Evolutionary conservation across 2,888 invertebrate species (phyloP), one percentile per base, ranked within the genome.

Genomic region (Acanthococcus lagerstroemiae): DNA sequence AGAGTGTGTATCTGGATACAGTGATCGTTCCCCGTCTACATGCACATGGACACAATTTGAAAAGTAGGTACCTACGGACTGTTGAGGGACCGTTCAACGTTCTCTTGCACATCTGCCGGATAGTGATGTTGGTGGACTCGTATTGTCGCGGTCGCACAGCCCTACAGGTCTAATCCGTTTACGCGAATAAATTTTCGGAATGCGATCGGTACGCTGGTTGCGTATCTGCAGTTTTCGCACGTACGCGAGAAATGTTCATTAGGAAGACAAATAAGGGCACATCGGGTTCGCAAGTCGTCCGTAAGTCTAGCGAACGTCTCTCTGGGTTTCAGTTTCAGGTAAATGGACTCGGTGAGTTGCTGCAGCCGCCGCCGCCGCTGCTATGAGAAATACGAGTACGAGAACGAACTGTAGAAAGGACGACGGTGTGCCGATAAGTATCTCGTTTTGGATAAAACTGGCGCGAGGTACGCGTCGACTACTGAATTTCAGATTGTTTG

Each of bases 231-330:
- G 27, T 48, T 46, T 24, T n/a, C 12, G 45, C 60, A 60, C 60
- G 60, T 60, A 60, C 19, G 1, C 4, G 6, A 60, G 48, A 60
- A 60, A 46, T 48, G 60, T 60, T 60, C 45, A 60, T 60, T 60
- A 60, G 48, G 48, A 60, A 60, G 60, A 60, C 60, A 60, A 60
- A 60, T 60, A 60, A 60, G 60, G 60, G 60, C 60, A 60, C 60
- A 60, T 60, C 60, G 19, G 27, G 60, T 60, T 26, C 60, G 48
- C 45, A 25, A 45, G 60, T 60, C 60, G 60, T 60, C 60, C 48
- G 45, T 60, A 60, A 60, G 60, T 60, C 60, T 60, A 60, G 60
- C 60, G 21, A 50, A 26, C 45, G 25, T 44, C 19, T 19, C 45
- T 60, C 26, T 45, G 60, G 60, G 26, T 60, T 48, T 48, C 45